Evolutionary conservation across 2,797 vertebrate species (phyloP).

Genomic region (Valencia hispanica): DNA sequence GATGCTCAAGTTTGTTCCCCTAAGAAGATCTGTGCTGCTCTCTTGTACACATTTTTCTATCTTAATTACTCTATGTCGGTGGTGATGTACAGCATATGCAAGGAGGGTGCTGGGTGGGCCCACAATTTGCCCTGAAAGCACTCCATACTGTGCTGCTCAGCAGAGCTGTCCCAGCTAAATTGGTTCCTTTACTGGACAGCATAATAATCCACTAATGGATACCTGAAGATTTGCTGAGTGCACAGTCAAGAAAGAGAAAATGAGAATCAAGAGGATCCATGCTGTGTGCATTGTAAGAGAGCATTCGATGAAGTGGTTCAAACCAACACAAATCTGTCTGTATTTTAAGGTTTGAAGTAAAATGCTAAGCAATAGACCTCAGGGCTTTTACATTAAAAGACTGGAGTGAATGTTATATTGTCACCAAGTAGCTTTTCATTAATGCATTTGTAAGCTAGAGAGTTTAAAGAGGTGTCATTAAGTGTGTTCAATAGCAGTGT

Average conservation of each 20-base stretch:
- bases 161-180: slow-evolving; percentile 77
- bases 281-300: slow-evolving; percentile 21
- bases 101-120: slow-evolving; percentile 34
- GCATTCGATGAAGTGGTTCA: not conserved
- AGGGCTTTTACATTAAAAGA: not conserved
- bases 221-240: slow-evolving; percentile 73
- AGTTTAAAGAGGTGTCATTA: not conserved
- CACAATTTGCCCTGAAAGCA: slow-evolving; percentile 79
- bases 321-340: not conserved
- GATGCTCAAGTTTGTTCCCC: not conserved
- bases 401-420: not conserved
- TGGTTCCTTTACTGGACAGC: slow-evolving; percentile 69
- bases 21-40: slow-evolving; percentile 15
- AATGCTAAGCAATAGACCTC: not conserved
- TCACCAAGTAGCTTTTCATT: not conserved
- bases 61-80: slow-evolving; percentile 72
- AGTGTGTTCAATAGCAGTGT: not conserved
- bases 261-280: slow-evolving; percentile 9
- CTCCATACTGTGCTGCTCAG: slow-evolving; percentile 75
- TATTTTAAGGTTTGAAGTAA: not conserved
- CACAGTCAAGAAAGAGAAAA: slow-evolving; percentile 46
- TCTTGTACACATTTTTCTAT: slow-evolving; percentile 51
- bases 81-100: slow-evolving; percentile 68
- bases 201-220: slow-evolving; percentile 79
- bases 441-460: not conserved